Base-by-base conservation (phyloP, 2,888 invertebrate genomes). In the Carpatolechia fugitivella region DNA sequence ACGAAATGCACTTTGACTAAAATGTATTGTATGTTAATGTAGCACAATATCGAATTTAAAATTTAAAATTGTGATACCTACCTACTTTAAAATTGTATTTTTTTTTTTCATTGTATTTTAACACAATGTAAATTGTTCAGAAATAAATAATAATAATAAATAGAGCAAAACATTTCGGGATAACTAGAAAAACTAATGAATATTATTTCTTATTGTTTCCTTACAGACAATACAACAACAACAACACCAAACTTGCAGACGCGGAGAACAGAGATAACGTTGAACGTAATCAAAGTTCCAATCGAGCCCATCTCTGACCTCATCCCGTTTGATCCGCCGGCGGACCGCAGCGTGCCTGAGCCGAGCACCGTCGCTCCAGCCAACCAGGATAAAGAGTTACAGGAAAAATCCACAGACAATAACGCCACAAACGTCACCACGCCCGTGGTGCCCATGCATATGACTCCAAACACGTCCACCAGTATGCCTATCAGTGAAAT, bases 221-320 rank as follows among this genome's bases (percentile, higher is more conserved):
- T 41, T 41, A 20, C 74, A 86, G 86, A 65, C 31, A 78, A 74
- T 50, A 70, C 63, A 56, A 71, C 70, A 14, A 70, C 68, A 47
- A n/a, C 58, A 4, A 14, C 56, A n/a, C 58, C 68, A 16, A 60
- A 58, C n/a, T 54, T 54, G n/a, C 60, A 65, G 31, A 72, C 68
- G 29, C 57, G 61, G 33, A 57, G 63, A 29, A 62, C 60, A 48
- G 36, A 61, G 6, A 50, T 60, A 0, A 59, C 56, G 3, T 48
- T 55, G 1, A 66, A 61, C 44, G 55, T 65, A 14, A 60, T 52
- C 14, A 50, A 60, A 52, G 46, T 55, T 6, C 52, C 60, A 6
- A 49, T 30, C 7, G 50, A 52, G 50, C 64, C 63, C 20, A 41
- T 61, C 13, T 54, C 62, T 4, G 55, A 56, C 5, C 36, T 35